A percentile compares a stretch with the other conserved stretches of the same genome.
phyloP scores from a whole-genome alignment of 2,888 invertebrate genomes.

The Neria commutata region DNA sequence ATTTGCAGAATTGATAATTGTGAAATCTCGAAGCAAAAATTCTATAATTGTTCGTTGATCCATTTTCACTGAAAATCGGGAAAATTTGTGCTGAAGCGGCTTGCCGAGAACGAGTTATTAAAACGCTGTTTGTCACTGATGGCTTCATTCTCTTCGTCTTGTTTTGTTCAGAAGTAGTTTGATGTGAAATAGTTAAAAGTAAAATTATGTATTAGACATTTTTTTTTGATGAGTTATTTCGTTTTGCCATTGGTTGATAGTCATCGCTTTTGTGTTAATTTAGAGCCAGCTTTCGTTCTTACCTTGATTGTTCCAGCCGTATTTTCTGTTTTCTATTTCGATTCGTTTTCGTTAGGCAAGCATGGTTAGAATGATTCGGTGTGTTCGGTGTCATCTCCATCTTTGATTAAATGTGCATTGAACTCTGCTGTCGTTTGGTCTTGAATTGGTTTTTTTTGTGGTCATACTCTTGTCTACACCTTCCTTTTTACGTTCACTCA shows the following conservation, averaged over 20 bases:
- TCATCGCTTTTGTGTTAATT: constrained; percentile 24
- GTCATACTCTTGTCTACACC: too few relatives aligned
- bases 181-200: too few relatives aligned
- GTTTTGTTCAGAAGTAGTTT: too few relatives aligned
- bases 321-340: background rate
- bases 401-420: constrained; percentile 51
- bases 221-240: constrained; percentile 20
- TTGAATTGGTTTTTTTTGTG: background rate
- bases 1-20: background rate
- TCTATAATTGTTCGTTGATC: too few relatives aligned
- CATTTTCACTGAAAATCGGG: too few relatives aligned
- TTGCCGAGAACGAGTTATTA: too few relatives aligned
- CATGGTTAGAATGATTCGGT: too few relatives aligned
- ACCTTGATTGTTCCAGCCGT: background rate
- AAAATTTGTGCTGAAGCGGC: too few relatives aligned
- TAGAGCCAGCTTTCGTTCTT: constrained; percentile 16
- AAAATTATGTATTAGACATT: too few relatives aligned
- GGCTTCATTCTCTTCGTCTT: too few relatives aligned
- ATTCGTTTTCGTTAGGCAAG: background rate
- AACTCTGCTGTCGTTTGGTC: constrained; percentile 19
- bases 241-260: constrained; percentile 6
- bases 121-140: too few relatives aligned
- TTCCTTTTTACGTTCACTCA: too few relatives aligned
- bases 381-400: constrained; percentile 28
- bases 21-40: background rate